Evolutionary conservation across 2,797 vertebrate species (phyloP), one percentile per base, ranked within the genome.

Genomic region (Pantherophis alleghaniensis): DNA sequence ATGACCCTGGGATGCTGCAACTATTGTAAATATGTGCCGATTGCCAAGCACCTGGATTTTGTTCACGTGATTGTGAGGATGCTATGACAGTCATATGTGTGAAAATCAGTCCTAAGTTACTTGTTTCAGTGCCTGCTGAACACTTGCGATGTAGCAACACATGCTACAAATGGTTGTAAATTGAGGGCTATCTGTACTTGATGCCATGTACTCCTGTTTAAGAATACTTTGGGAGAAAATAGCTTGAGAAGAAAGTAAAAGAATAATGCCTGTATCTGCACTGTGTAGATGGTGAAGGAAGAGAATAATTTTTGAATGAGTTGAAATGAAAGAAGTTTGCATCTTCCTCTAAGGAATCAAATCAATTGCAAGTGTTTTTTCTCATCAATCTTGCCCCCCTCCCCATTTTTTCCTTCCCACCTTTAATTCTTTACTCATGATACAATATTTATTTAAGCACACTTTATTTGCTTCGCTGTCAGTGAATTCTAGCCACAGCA

Each of bases 361-460:
- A 83, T 83, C 37, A 83, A 12, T 83, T 83, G 74, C 37, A 37
- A 83, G 74, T 83, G 74, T 47, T 24, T 83, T 79, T 83, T 83
- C 74, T 47, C 74, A 83, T 24, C 74, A 47, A 12, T 47, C 74
- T 83, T 83, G 74, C 10, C 20, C 74, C 26, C 47, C 32, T 5
- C 20, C 6, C 12, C 16, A 16, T 24, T 37, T 24, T 6, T 61
- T 28, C 16, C 7, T 42, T 28, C 37, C 59, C 3, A 57, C 56
- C 88, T 89, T 61, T 66, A 57, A 93, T 79, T 93, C 90, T 83
- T 83, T 88, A 55, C 86, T 88, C 88, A 83, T 20, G 42, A 53
- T 88, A 63, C 56, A 60, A 28, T 93, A 69, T 91, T 91, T 91
- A 32, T 88, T 88, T 93, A 91, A 89, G 86, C 86, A 74, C 86